Evolutionary conservation across 2,113 vertebrate species (phyloP).

Genomic region (Bambusicola thoracicus): DNA sequence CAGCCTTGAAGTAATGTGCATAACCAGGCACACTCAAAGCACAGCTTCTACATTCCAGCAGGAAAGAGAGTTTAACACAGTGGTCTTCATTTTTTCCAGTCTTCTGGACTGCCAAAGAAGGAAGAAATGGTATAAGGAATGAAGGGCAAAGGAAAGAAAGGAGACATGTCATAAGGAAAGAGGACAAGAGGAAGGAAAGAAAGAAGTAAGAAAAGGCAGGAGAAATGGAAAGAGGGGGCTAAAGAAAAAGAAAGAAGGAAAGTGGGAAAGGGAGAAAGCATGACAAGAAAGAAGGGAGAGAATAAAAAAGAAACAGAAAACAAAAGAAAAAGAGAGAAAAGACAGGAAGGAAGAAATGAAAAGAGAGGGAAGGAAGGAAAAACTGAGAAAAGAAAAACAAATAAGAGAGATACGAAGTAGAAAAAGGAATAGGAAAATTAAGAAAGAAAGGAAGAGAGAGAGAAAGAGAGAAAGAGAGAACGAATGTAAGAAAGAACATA

Average conservation of each 20-base stretch:
- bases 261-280: no score
- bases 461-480: no score
- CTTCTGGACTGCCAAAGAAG: background rate
- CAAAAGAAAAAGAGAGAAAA: background rate
- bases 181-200: background rate
- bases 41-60: background rate
- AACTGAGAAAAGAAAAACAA: no score
- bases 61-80: background rate
- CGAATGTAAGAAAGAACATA: rapidly evolving
- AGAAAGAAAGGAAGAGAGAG: rapidly evolving
- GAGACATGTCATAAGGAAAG: background rate
- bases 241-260: background rate
- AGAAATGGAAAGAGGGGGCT: rapidly evolving
- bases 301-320: no score
- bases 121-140: background rate
- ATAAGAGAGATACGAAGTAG: no score
- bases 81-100: background rate
- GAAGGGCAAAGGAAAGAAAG: background rate
- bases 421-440: no score
- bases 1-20: background rate
- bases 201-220: background rate
- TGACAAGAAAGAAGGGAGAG: background rate
- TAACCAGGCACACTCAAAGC: background rate
- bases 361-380: rapidly evolving
- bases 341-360: rapidly evolving